These are phyloP conservation scores for Pectinophora gossypiella DNA, from an alignment of 1,140 invertebrate genomes.

Conservation along the genomic window DNA sequence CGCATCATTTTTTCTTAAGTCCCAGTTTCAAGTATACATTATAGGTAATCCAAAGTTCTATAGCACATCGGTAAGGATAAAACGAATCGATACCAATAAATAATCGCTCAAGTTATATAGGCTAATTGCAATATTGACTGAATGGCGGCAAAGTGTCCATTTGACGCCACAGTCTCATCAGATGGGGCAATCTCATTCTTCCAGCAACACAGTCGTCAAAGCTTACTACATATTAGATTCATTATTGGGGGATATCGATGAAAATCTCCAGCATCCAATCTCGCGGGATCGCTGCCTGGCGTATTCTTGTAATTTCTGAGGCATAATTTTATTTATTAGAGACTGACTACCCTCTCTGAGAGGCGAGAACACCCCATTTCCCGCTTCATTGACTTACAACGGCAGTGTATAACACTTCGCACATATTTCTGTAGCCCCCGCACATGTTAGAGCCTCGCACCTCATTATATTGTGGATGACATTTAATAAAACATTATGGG, in stretches of 20 bases:
- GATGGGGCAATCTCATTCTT: conserved; percentile 29
- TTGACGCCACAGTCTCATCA: background rate
- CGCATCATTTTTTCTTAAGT: no score
- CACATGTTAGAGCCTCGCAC: conserved; percentile 66
- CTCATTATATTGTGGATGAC: conserved; percentile 74
- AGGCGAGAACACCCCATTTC: conserved; percentile 69
- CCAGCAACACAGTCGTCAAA: conserved; percentile 36
- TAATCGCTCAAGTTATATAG: no score
- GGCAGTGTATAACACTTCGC: conserved; percentile 72
- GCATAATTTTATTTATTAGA: conserved; percentile 76
- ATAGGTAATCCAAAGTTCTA: no score
- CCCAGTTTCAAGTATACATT: no score
- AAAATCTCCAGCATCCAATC: conserved; percentile 67
- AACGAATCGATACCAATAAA: no score
- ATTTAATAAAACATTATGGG: conserved; percentile 74
- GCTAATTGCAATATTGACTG: background rate
- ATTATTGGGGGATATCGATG: conserved; percentile 62
- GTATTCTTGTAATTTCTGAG: conserved; percentile 74
- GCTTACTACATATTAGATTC: conserved; percentile 61
- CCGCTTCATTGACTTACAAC: conserved; percentile 75
- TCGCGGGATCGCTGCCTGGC: conserved; percentile 52
- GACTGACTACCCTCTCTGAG: conserved; percentile 51
- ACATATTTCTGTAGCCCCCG: conserved; percentile 72
- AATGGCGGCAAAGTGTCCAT: background rate
- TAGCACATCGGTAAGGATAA: no score